phyloP scores from a whole-genome alignment of 2,888 invertebrate genomes.

The Gisinianus flammeolus region DNA sequence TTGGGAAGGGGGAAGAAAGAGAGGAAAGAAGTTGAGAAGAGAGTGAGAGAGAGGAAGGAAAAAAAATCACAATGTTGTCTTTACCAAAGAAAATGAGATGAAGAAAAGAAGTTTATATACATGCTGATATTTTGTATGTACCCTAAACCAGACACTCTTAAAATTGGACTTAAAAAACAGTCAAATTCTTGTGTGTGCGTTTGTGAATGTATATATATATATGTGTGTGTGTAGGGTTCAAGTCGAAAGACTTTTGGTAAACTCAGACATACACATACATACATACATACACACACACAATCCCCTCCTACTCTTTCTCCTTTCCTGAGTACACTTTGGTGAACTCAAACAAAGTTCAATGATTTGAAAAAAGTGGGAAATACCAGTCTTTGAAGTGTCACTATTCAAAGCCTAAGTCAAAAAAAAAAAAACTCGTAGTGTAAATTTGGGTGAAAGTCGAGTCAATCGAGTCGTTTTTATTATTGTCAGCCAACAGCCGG shows the following conservation, averaged over 20 bases:
- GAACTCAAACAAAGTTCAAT: constrained; percentile 41
- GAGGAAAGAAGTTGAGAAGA: not conserved
- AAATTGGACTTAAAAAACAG: constrained; percentile 18
- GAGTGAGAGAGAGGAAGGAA: not conserved
- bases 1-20: not conserved
- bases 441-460: constrained; percentile 31
- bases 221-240: too few relatives aligned
- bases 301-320: constrained; percentile 7
- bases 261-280: too few relatives aligned
- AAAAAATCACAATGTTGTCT: constrained; percentile 1
- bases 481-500: constrained; percentile 32
- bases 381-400: constrained; percentile 40
- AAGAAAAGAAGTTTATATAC: not conserved
- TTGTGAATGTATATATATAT: too few relatives aligned
- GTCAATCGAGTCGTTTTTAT: constrained; percentile 34
- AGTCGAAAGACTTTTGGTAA: not conserved
- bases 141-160: not conserved
- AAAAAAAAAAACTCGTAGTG: constrained; percentile 23
- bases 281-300: too few relatives aligned
- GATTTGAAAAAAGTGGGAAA: constrained; percentile 43
- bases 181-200: constrained; percentile 7
- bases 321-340: constrained; percentile 13
- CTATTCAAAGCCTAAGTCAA: constrained; percentile 23
- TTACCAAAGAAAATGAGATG: constrained; percentile 6
- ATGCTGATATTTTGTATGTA: not conserved